Base-by-base conservation (phyloP, 2,888 invertebrate species). In the Hypomecis punctinalis region DNA sequence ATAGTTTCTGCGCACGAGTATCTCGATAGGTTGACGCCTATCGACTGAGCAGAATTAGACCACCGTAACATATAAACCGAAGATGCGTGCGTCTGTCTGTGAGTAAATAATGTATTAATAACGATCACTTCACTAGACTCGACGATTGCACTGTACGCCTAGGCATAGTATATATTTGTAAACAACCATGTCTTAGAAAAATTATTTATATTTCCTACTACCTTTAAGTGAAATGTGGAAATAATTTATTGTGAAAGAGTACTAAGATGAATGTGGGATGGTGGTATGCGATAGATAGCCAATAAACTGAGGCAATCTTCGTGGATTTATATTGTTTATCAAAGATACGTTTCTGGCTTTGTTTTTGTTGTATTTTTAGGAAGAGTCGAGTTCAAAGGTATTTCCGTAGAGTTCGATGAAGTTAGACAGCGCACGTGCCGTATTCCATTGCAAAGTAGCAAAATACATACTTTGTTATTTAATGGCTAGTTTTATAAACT, bases 101-200 rank as follows among this genome's bases (percentile, higher is more conserved):
- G 81, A 81, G 84, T 80, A 76, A 76, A 74, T 72, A 74, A 69
- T 72, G 75, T 90, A 89, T 88, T 82, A 82, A 89, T 90, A 90
- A 76, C 84, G 81, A 61, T 85, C 82, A 85, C 87, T 82, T 88
- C 87, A 88, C 76, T 72, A 69, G 59, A 65, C 69, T 63, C 10
- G 60, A 55, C 56, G 55, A 6, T 47, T 58, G 63, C 55, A 52
- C 49, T 62, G 46, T 39, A 58, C 11, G 33, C 35, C 47, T 54
- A 53, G 53, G 5, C 35, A 9, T 51, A 51, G 36, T 5, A 23
- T 11, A 5, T 9, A 10, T 52, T 40, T 40, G 39, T 61, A 61
- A 54, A 61, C 13, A 37, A 59, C 59, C 45, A 8, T 59, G 23
- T 51, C 59, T 5, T n/a, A 45, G 10, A 42, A 51, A 37, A 51